These are phyloP conservation scores for Calephelis virginiensis DNA, from an alignment of 1,140 invertebrate genomes.

Conservation along the genomic window DNA sequence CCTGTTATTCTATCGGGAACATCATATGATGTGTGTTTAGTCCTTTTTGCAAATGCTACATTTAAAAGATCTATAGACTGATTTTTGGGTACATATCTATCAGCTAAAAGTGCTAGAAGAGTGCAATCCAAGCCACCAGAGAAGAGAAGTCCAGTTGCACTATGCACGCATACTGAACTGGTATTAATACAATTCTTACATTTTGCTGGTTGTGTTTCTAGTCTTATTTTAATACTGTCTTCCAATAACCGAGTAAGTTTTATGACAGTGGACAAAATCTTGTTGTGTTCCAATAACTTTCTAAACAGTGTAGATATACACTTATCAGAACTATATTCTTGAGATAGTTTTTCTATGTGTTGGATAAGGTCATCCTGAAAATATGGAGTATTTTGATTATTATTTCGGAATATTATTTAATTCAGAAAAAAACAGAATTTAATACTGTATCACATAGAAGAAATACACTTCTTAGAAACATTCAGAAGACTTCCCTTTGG, in stretches of 20 bases:
- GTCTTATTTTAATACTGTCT: conserved; percentile 81
- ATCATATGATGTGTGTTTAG: conserved; percentile 76
- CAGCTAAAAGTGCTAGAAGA: conserved; percentile 88
- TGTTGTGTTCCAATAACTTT: conserved; percentile 57
- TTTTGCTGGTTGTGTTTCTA: conserved; percentile 81
- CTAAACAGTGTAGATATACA: conserved; percentile 49
- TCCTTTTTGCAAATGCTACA: conserved; percentile 91
- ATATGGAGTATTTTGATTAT: background rate
- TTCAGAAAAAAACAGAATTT: conserved; percentile 86
- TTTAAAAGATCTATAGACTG: conserved; percentile 96
- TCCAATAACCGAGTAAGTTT: conserved; percentile 80
- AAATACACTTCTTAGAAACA: conserved; percentile 92
- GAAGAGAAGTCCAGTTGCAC: conserved; percentile 92
- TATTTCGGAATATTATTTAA: conserved; percentile 15
- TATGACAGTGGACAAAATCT: conserved; percentile 63
- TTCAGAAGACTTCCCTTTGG: conserved; percentile 86
- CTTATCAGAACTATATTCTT: conserved; percentile 39
- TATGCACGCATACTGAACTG: conserved; percentile 77
- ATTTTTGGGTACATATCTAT: conserved; percentile 83
- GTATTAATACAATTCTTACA: conserved; percentile 82
- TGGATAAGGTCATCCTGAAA: conserved; percentile 67
- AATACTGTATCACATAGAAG: conserved; percentile 93
- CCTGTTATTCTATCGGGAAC: conserved; percentile 92
- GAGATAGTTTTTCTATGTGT: conserved; percentile 47
- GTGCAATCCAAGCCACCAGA: conserved; percentile 98